A percentile compares a stretch with the other conserved stretches of the same genome.
phyloP scores from a whole-genome alignment of 2,113 vertebrate species.

The Stigmatopora nigra region DNA sequence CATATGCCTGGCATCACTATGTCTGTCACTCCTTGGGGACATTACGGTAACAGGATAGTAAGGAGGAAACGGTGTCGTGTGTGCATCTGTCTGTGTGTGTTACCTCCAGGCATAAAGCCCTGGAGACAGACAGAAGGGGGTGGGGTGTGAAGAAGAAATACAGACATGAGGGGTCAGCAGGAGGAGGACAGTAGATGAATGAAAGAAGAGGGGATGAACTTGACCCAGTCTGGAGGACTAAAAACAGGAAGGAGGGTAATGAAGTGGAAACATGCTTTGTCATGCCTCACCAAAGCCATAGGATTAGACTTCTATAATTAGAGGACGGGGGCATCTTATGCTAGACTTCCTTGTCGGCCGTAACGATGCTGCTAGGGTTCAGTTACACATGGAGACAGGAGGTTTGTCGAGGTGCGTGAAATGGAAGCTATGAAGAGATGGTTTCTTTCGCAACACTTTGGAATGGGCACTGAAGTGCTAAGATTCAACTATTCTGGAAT shows the following conservation, averaged over 20 bases:
- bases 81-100: conserved; percentile 27
- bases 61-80: conserved; percentile 25
- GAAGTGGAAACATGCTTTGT: conserved; percentile 69
- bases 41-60: conserved; percentile 66
- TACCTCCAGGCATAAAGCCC: conserved; percentile 45
- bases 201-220: conserved; percentile 48
- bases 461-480: background rate
- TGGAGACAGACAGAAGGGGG: conserved; percentile 19
- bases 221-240: conserved; percentile 60
- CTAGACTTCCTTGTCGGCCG: conserved; percentile 52
- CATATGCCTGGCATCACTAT: conserved; percentile 67
- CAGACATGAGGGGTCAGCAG: conserved; percentile 37
- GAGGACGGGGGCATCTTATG: conserved; percentile 57
- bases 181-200: conserved; percentile 46
- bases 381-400: conserved; percentile 41
- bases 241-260: conserved; percentile 62
- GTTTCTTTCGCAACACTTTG: conserved; percentile 23
- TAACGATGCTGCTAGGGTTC: conserved; percentile 46
- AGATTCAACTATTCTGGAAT: background rate
- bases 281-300: conserved; percentile 63
- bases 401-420: conserved; percentile 11
- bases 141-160: conserved; percentile 22
- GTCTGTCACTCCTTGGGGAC: conserved; percentile 61
- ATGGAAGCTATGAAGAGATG: conserved; percentile 48
- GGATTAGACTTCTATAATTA: conserved; percentile 69